Conservation (phyloP, 2,888 invertebrate species). For the Saturnia japonica region DNA sequence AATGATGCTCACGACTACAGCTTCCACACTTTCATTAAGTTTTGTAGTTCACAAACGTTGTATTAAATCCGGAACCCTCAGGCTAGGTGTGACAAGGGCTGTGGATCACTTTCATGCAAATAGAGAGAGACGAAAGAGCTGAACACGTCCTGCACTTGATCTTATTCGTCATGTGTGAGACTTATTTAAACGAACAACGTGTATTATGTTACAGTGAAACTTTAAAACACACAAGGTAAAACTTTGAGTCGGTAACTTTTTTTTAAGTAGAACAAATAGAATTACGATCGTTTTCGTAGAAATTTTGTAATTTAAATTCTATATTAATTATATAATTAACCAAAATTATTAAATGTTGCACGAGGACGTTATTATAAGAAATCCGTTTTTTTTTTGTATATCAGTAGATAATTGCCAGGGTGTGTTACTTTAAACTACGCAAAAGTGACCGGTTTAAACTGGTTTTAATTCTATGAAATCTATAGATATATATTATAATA, state of each 20-base stretch:
- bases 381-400: background rate
- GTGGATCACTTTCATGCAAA: slow-evolving; percentile 36
- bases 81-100: slow-evolving; percentile 45
- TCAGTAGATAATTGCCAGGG: too few species aligned
- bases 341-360: background rate
- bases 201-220: slow-evolving; percentile 62
- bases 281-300: background rate
- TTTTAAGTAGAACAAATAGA: background rate
- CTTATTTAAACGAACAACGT: slow-evolving; percentile 77
- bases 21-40: slow-evolving; percentile 72
- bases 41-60: slow-evolving; percentile 62
- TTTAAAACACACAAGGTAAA: slow-evolving; percentile 58
- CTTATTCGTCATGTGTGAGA: slow-evolving; percentile 76
- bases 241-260: slow-evolving; percentile 44
- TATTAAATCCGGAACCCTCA: slow-evolving; percentile 58
- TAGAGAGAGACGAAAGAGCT: slow-evolving; percentile 46
- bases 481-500: background rate
- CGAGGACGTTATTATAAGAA: background rate
- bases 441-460: background rate
- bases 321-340: background rate
- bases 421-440: too few species aligned
- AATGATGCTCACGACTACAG: slow-evolving; percentile 67
- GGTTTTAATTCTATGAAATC: background rate
- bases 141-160: slow-evolving; percentile 64
- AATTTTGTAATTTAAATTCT: slow-evolving; percentile 7